These are phyloP conservation scores for Planococcus citri DNA, from an alignment of 1,140 invertebrate genomes.

Conservation along the genomic window DNA sequence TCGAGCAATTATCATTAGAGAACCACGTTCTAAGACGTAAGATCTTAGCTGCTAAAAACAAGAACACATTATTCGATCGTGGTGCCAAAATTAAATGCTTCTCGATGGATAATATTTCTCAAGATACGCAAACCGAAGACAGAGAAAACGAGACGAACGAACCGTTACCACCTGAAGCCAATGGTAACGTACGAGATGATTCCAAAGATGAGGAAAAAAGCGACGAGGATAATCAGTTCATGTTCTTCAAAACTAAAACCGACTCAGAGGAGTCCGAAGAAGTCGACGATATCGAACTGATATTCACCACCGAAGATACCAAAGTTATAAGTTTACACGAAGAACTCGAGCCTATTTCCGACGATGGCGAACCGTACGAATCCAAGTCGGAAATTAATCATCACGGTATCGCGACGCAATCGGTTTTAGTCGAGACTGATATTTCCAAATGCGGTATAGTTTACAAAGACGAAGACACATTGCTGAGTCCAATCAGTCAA, in stretches of 20 bases:
- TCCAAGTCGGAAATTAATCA: slow-evolving; percentile 35
- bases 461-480: slow-evolving; percentile 40
- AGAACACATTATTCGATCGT: background rate
- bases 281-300: slow-evolving; percentile 65
- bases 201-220: slow-evolving; percentile 35
- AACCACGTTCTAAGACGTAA: slow-evolving; percentile 45
- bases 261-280: slow-evolving; percentile 44
- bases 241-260: slow-evolving; percentile 40
- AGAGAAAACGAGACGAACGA: slow-evolving; percentile 32
- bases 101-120: background rate
- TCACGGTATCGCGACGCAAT: slow-evolving; percentile 38
- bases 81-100: background rate
- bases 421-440: slow-evolving; percentile 58
- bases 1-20: slow-evolving; percentile 51
- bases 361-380: slow-evolving; percentile 41
- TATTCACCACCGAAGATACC: slow-evolving; percentile 65
- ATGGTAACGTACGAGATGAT: slow-evolving; percentile 32
- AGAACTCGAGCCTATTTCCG: slow-evolving; percentile 57
- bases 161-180: slow-evolving; percentile 32
- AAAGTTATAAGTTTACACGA: slow-evolving; percentile 55
- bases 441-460: slow-evolving; percentile 68
- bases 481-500: slow-evolving; percentile 36
- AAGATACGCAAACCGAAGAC: slow-evolving; percentile 33
- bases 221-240: slow-evolving; percentile 30
- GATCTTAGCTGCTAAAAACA: slow-evolving; percentile 24